Evolutionary conservation across 2,113 vertebrate species (phyloP).

Genomic region (Campylomormyrus numenius): DNA sequence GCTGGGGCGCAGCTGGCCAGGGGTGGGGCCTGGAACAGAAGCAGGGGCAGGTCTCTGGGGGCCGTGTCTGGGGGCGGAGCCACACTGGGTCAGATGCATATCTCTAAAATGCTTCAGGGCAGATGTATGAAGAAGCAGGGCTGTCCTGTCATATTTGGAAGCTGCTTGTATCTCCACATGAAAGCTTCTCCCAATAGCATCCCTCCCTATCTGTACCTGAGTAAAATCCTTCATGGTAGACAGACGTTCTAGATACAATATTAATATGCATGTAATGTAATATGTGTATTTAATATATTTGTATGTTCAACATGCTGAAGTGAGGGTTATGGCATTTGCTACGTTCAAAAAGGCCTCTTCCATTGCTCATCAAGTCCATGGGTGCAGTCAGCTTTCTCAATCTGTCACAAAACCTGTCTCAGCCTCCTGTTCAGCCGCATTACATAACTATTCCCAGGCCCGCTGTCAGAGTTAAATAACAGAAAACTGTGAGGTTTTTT

Average conservation of each 20-base stretch:
- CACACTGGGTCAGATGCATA: neutral
- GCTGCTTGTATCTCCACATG: neutral
- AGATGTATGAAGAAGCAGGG: neutral
- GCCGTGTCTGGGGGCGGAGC: neutral
- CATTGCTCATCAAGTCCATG: conserved; percentile 42
- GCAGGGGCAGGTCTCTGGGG: neutral
- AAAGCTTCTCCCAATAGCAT: neutral
- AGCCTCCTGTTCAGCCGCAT: conserved; percentile 21
- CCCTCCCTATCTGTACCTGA: neutral
- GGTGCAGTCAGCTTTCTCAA: conserved; percentile 57
- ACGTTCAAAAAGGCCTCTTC: neutral
- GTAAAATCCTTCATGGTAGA: neutral
- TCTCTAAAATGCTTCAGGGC: neutral
- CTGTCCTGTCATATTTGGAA: neutral
- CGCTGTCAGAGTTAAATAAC: neutral
- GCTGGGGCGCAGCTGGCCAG: neutral
- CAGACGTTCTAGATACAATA: neutral
- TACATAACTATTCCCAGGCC: conserved; percentile 5
- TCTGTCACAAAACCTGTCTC: conserved; percentile 51
- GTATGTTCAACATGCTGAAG: neutral
- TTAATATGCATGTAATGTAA: neutral
- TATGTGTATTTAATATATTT: neutral
- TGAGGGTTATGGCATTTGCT: neutral
- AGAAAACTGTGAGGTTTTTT: conserved; percentile 1
- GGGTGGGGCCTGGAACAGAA: neutral